These are phyloP conservation scores for Spizella passerina DNA, from an alignment of 2,797 vertebrate species.

Conservation along the genomic window DNA sequence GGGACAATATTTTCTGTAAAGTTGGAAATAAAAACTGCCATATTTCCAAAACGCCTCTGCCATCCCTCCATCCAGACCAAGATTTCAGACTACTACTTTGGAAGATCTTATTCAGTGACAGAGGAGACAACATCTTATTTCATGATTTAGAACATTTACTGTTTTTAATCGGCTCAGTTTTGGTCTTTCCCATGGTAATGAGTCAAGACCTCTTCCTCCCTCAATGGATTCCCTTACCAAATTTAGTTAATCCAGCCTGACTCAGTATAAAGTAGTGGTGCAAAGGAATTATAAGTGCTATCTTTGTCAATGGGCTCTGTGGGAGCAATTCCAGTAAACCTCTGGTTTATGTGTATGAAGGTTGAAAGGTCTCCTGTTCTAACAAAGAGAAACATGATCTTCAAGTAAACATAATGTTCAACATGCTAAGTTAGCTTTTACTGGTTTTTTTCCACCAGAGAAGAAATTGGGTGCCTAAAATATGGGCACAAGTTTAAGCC, in stretches of 20 bases:
- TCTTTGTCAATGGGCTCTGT: accelerated
- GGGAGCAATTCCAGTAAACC: not conserved
- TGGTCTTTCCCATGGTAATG: not conserved
- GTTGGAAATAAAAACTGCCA: not conserved
- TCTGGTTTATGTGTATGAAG: not conserved
- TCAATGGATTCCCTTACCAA: not conserved
- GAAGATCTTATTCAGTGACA: not conserved
- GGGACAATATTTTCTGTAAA: not conserved
- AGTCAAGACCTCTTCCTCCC: not conserved
- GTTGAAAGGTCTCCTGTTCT: not conserved
- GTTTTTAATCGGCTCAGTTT: not conserved
- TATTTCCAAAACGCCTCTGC: not conserved
- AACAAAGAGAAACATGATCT: not conserved
- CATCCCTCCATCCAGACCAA: not conserved
- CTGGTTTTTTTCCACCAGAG: not conserved
- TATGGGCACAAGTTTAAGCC: not conserved
- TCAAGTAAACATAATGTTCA: not conserved
- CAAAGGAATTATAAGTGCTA: not conserved
- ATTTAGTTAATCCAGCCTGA: not conserved
- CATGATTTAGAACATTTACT: not conserved
- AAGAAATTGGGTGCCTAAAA: not conserved
- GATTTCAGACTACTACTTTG: not conserved
- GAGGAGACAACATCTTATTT: not conserved
- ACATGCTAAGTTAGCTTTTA: not conserved
- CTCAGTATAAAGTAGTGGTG: accelerated